Evolutionary conservation across 2,113 vertebrate genomes (phyloP).

Genomic region (Columba janthina): DNA sequence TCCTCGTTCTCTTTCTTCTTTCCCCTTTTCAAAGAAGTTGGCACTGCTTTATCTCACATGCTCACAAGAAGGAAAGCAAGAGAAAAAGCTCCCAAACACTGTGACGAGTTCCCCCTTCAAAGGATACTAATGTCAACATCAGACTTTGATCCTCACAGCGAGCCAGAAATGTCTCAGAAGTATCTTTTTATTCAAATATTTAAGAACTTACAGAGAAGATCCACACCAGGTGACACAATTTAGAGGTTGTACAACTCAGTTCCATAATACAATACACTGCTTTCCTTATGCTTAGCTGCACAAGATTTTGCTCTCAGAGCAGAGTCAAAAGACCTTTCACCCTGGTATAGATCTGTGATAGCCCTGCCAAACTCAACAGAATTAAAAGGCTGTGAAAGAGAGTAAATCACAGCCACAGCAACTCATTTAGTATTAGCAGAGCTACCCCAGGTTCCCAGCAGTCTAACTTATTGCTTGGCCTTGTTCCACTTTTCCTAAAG

Average conservation of each 20-base stretch:
- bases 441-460: conserved; percentile 12
- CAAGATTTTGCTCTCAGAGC: background rate
- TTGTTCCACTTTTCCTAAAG: conserved; percentile 39
- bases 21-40: background rate
- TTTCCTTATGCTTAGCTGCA: background rate
- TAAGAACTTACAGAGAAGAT: background rate
- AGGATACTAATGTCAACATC: background rate
- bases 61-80: background rate
- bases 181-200: conserved; percentile 45
- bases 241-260: background rate
- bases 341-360: conserved; percentile 10
- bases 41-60: background rate
- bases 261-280: background rate
- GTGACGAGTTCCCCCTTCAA: conserved; percentile 3
- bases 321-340: conserved; percentile 16
- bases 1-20: background rate
- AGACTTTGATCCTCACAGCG: conserved; percentile 7
- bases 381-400: conserved; percentile 41
- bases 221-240: background rate
- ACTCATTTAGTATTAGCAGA: conserved; percentile 34
- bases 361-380: conserved; percentile 17
- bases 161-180: conserved; percentile 30
- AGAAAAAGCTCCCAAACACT: background rate
- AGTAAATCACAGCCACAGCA: conserved; percentile 32
- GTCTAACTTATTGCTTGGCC: conserved; percentile 46